Percentiles rank a stretch among this genome's conserved stretches.
Conservation (phyloP, 2,888 invertebrate genomes). For the Harmothoe impar region DNA sequence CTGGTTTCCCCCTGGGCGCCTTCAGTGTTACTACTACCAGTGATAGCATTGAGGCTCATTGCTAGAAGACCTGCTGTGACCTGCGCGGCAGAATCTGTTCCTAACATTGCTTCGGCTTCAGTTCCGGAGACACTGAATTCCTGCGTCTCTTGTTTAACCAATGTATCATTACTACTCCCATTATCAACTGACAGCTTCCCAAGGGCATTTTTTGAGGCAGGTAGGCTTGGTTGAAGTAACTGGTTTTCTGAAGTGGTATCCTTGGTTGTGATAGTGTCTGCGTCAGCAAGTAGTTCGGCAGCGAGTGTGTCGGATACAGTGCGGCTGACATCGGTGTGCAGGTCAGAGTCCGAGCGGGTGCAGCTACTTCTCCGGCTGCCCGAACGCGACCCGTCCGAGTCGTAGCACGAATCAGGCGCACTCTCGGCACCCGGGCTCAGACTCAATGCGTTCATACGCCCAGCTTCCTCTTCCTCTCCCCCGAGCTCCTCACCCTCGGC, state of each 20-base stretch:
- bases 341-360: background rate
- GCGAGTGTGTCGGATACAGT: conserved; percentile 67
- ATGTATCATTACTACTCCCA: background rate
- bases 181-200: background rate
- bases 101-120: background rate
- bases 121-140: background rate
- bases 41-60: background rate
- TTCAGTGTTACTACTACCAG: background rate
- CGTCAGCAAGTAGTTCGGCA: conserved; percentile 61
- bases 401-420: conserved; percentile 67
- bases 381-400: conserved; percentile 64
- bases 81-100: background rate
- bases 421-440: conserved; percentile 68
- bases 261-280: background rate
- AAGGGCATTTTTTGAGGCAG: background rate
- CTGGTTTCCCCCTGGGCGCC: background rate
- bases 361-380: conserved; percentile 59
- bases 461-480: background rate
- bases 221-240: background rate
- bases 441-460: background rate
- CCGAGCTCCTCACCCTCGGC: background rate
- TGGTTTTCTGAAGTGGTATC: background rate
- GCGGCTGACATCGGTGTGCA: conserved; percentile 65
- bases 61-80: background rate
- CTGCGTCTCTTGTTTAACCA: conserved; percentile 25